Evolutionary conservation across 2,797 vertebrate genomes (phyloP).

Genomic region (Rhinatrema bivittatum): DNA sequence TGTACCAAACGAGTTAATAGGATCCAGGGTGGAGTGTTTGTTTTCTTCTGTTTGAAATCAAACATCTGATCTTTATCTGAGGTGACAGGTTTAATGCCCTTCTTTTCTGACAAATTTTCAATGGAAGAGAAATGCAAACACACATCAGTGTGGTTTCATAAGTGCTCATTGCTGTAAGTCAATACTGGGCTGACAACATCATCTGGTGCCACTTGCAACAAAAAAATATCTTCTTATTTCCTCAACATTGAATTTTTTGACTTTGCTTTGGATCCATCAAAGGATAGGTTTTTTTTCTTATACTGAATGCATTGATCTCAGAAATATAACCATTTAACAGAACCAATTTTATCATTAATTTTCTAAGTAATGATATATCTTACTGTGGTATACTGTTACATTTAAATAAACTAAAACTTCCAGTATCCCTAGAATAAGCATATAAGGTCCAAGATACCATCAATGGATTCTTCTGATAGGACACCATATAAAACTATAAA

Average conservation of each 20-base stretch:
- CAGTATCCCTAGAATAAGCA: too few relatives aligned
- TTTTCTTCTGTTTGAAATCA: conserved; percentile 72
- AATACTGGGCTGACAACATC: conserved; percentile 24
- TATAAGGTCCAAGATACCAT: too few relatives aligned
- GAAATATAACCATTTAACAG: not conserved
- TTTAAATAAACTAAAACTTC: too few relatives aligned
- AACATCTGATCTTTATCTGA: conserved; percentile 80
- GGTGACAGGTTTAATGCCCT: conserved; percentile 77
- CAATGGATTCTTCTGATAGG: too few relatives aligned
- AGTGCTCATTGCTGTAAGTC: conserved; percentile 27
- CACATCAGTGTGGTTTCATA: conserved; percentile 29
- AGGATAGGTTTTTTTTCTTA: conserved; percentile 8
- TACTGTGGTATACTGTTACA: too few relatives aligned
- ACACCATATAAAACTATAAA: too few relatives aligned
- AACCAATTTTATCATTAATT: rapidly evolving
- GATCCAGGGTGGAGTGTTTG: conserved; percentile 44
- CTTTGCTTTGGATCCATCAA: conserved; percentile 12
- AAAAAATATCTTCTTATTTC: not conserved
- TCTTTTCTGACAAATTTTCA: conserved; percentile 69
- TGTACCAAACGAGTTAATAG: conserved; percentile 38
- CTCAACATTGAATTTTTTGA: conserved; percentile 18
- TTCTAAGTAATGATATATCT: too few relatives aligned
- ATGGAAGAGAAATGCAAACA: conserved; percentile 64
- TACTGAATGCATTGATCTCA: conserved; percentile 9
- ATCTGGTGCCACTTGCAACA: conserved; percentile 15